Base-by-base conservation (phyloP, 2,113 vertebrate species). In the Cygnus buccinator region DNA sequence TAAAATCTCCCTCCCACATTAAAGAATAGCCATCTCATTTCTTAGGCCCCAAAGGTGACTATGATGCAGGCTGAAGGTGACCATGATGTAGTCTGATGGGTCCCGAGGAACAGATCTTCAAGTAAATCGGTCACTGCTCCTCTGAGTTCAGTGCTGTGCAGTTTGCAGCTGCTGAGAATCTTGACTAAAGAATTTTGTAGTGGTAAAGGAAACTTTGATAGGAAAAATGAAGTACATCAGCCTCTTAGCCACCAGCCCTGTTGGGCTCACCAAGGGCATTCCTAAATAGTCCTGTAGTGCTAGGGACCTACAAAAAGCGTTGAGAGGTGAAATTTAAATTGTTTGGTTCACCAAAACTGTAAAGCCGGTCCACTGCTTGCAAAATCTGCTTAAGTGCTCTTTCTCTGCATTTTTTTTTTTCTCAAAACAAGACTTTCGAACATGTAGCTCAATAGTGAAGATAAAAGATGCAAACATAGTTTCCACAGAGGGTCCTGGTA, bases 21-120 rank as follows among this genome's bases (percentile, higher is more conserved):
- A 46, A 77, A 52, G 59, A 43, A 4, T 19, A n/a, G 50, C 28
- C 8, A 6, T 18, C 61, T 52, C 54, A 12, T 59, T 89, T 72
- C 48, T 72, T 29, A 20, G 9, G 21, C 4, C 13, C 20, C 14
- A 31, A 2, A 57, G 46, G 25, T 67, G 86, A 37, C 57, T 3
- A 0, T 22, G 50, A 13, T 5, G 4, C 22, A 13, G 28, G 6
- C 1, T 4, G 78, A 2, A 57, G 46, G 25, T 71, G 86, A 37
- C 57, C 3, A 0, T 22, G 50, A 13, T 5, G 4, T 20, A 13
- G 28, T 7, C 1, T 4, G 78, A 9, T 55, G 75, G 28, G 9
- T 65, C 23, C 26, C 21, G n/a, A 43, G 54, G 52, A 65, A 6
- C 35, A 72, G 66, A 57, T 73, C 57, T 46, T 33, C 46, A 1